phyloP scores from a whole-genome alignment of 2,113 vertebrate species.

The Bostrychus sinensis region DNA sequence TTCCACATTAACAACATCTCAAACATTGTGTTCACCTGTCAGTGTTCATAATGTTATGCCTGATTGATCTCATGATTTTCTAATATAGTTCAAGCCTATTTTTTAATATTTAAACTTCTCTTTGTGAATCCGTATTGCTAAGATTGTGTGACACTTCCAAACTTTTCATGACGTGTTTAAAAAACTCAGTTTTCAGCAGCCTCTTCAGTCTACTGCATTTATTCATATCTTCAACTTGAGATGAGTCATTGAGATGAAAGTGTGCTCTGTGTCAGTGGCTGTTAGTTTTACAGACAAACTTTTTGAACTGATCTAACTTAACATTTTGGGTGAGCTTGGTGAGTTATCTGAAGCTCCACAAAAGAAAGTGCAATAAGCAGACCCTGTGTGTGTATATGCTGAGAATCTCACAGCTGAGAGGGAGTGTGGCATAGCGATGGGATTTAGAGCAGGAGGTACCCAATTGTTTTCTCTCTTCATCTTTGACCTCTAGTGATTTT shows the following conservation, averaged over 20 bases:
- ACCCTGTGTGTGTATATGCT: slow-evolving; percentile 46
- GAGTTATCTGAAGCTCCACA: slow-evolving; percentile 36
- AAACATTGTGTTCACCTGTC: no score
- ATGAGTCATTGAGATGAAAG: slow-evolving; percentile 42
- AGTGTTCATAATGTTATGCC: no score
- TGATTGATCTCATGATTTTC: no score
- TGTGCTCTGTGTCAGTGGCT: slow-evolving; percentile 15
- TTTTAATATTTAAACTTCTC: slow-evolving; percentile 29
- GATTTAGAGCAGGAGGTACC: slow-evolving; percentile 46
- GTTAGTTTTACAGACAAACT: slow-evolving; percentile 27
- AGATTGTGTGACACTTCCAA: neutral
- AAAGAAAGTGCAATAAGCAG: slow-evolving; percentile 16
- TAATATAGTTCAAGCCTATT: neutral
- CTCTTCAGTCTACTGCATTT: slow-evolving; percentile 11
- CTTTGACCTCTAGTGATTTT: slow-evolving; percentile 67
- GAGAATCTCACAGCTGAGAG: slow-evolving; percentile 60
- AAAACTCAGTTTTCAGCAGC: neutral
- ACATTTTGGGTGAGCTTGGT: neutral
- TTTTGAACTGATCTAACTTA: slow-evolving; percentile 24
- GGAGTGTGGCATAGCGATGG: slow-evolving; percentile 39
- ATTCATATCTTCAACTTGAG: slow-evolving; percentile 37
- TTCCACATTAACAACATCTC: no score
- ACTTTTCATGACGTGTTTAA: neutral
- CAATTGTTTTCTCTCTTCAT: slow-evolving; percentile 69
- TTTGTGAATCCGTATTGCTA: neutral